A percentile compares a stretch with the other conserved stretches of the same genome.
Evolutionary conservation across 2,113 vertebrate species (phyloP).

Genomic region (Callipepla squamata): DNA sequence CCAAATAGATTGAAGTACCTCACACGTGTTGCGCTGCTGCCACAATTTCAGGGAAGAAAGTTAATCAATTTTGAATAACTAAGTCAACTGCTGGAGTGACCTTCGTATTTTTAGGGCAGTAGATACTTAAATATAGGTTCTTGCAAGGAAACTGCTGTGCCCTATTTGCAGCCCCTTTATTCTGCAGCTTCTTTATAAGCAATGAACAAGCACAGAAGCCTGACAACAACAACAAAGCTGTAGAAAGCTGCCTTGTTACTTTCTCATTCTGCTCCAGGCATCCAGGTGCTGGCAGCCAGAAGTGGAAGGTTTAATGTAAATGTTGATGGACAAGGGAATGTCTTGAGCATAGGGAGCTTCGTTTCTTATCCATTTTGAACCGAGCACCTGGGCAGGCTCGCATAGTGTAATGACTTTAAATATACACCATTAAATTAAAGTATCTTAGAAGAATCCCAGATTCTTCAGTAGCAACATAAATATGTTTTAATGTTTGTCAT

Average conservation of each 20-base stretch:
- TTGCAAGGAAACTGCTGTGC: neutral
- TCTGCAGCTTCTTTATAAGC: neutral
- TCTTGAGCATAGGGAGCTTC: neutral
- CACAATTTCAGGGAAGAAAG: slow-evolving; percentile 58
- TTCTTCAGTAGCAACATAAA: slow-evolving; percentile 71
- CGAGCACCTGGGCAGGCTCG: neutral
- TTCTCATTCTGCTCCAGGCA: neutral
- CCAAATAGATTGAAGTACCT: slow-evolving; percentile 62
- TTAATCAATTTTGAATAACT: slow-evolving; percentile 76
- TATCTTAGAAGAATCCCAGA: slow-evolving; percentile 24
- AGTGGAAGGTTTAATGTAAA: neutral
- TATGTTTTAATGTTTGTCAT: slow-evolving; percentile 75
- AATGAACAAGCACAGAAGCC: fast-evolving
- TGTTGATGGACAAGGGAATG: neutral
- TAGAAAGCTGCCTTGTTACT: neutral
- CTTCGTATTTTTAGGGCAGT: neutral
- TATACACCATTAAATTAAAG: slow-evolving; percentile 44
- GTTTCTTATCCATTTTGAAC: slow-evolving; percentile 47
- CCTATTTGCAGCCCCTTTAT: neutral
- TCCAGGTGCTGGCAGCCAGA: neutral
- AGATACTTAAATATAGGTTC: neutral
- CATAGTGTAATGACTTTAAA: slow-evolving; percentile 57
- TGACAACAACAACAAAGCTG: neutral
- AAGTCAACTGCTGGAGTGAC: slow-evolving; percentile 43
- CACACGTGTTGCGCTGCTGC: slow-evolving; percentile 35